These are phyloP conservation scores for Oncopodura yosiiana DNA, from an alignment of 1,140 invertebrate genomes.

Conservation along the genomic window DNA sequence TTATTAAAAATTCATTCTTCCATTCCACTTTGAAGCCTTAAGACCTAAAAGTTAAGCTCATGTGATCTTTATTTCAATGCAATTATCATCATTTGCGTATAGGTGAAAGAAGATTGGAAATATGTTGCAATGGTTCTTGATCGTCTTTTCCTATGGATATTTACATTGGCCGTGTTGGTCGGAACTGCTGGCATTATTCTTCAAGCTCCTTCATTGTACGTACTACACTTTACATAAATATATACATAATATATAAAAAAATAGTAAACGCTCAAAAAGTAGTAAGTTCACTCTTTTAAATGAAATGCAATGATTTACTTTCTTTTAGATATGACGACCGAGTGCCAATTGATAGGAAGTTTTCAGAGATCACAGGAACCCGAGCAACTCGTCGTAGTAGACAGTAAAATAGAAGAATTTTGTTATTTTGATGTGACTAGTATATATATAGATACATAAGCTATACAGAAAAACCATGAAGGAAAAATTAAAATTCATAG, in stretches of 20 bases:
- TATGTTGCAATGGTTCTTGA: conserved; percentile 97
- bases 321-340: conserved; percentile 83
- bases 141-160: conserved; percentile 91
- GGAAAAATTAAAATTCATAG: too few species aligned
- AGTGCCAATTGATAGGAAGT: conserved; percentile 74
- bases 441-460: too few species aligned
- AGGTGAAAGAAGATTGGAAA: conserved; percentile 96
- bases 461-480: too few species aligned
- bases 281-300: too few species aligned
- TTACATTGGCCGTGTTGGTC: conserved; percentile 84
- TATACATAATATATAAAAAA: too few species aligned
- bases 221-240: conserved; percentile 40
- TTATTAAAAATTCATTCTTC: not conserved
- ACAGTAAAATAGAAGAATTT: too few species aligned
- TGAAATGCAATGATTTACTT: too few species aligned
- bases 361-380: conserved; percentile 66
- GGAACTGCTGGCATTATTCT: conserved; percentile 89
- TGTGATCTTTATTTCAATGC: too few species aligned
- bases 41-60: too few species aligned
- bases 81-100: conserved; percentile 15
- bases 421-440: too few species aligned
- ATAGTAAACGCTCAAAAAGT: too few species aligned
- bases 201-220: conserved; percentile 82
- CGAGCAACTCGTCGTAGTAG: too few species aligned
- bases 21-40: not conserved